Base-by-base conservation (phyloP, 2,888 invertebrate genomes). In the Lasioglossum morio region DNA sequence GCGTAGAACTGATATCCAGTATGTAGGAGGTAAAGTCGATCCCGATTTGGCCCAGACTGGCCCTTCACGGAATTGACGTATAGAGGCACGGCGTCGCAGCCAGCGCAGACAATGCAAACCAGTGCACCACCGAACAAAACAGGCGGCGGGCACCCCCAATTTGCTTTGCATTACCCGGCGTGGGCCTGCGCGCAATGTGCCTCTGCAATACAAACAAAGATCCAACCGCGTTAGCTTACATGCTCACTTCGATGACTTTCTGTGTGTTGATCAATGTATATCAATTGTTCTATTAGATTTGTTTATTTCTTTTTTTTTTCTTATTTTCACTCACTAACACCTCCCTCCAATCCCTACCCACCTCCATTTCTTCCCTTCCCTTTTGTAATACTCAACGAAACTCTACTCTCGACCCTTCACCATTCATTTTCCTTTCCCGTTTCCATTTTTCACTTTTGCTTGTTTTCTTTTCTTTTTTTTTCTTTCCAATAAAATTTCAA, bases 141-240 rank as follows among this genome's bases (percentile, higher is more conserved):
- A 92, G 94, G 93, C 94, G 94, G 94, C 94, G 93, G 93, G 94
- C 94, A 93, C 94, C 93, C 92, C 93, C 93, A 92, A 91, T 90
- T 92, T 93, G 94, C 94, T 94, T 95, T 95, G 95, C 95, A 95
- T 95, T 95, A 95, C 94, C 95, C 95, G 94, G 94, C 95, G 93
- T 94, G 94, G 94, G 94, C 94, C 95, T 95, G 95, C 95, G 95
- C 95, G 95, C 95, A 94, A 95, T 95, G 95, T 95, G 95, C 95
- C 95, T 95, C 95, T 95, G 95, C 94, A 95, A 95, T 95, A 93
- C 94, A 95, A 95, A 95, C 93, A 95, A 94, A 95, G 93, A 95
- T 95, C 95, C 94, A 95, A 92, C 94, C 95, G 93, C 95, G 94
- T 95, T 94, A 94, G 93, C 93, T 43, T 93, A 93, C 91, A 92